Evolutionary conservation across 2,113 vertebrate genomes (phyloP).

Genomic region (Tamias sibiricus): DNA sequence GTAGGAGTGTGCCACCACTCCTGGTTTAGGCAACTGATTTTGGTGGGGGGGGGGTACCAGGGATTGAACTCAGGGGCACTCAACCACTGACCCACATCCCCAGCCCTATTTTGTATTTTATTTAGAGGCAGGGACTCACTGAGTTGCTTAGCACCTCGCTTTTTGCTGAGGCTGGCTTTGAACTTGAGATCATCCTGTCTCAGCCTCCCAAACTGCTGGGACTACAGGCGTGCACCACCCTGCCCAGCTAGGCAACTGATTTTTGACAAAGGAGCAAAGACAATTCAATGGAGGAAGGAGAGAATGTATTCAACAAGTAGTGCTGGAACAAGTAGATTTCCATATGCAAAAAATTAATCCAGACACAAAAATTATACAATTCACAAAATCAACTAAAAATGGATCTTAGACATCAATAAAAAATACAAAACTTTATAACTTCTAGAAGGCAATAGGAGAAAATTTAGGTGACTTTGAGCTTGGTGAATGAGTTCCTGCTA

Average conservation of each 20-base stretch:
- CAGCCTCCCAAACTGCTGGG: background rate
- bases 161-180: background rate
- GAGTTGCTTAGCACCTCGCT: too few relatives aligned
- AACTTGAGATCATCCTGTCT: background rate
- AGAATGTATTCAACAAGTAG: background rate
- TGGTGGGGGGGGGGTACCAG: too few relatives aligned
- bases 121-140: too few relatives aligned
- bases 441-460: background rate
- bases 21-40: background rate
- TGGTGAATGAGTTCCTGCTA: background rate
- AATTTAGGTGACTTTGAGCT: background rate
- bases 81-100: too few relatives aligned
- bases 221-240: background rate
- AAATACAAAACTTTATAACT: background rate
- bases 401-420: background rate
- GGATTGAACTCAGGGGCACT: too few relatives aligned
- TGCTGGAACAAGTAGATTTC: background rate
- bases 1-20: background rate
- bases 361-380: background rate
- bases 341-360: background rate
- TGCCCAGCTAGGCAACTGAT: background rate
- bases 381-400: background rate
- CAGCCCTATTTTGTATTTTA: too few relatives aligned
- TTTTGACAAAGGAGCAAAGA: background rate
- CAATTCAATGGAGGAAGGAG: background rate